Base-by-base conservation (phyloP, 2,888 invertebrate species). In the Nephrocerus scutellatus region DNA sequence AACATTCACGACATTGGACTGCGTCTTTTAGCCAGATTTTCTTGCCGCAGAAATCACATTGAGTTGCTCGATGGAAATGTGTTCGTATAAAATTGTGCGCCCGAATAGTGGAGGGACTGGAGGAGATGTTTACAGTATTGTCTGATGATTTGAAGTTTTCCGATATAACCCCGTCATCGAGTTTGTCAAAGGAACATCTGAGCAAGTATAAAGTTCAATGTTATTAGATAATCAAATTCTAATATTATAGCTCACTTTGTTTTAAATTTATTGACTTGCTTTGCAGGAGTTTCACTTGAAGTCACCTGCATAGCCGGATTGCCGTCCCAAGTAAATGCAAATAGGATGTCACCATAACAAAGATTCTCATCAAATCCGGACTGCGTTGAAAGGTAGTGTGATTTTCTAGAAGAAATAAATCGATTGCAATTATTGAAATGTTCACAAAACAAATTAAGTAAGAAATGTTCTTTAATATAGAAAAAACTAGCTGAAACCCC, bases 21-120 rank as follows among this genome's bases (percentile, higher is more conserved):
- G 92, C 96, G 57, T 91, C 91, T 70, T 95, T 95, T 45, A 96
- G 71, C 96, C 96, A 96, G 54, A 96, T 95, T 84, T 93, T 93
- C 62, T 90, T 92, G 43, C 86, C 84, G 70, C 93, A 93, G 65
- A 90, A 92, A 63, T 90, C 87, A 62, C 93, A 93, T 60, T 87
- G 86, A 4, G 91, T 90, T 0, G 87, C 85, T 39, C 87, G 76
- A 59, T 87, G 82, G 61, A 93, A 92, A 65, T 91, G 90, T 3
- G 88, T 89, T 37, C 88, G 74, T 38, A 88, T 77, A 59, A 93
- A 92, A 63, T 86, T 85, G 57, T 85, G 87, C 30, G 70, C 60
- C 13, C 72, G 66, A 2, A 58, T 50, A 24, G 70, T 61, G 36
- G 66, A 35, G 34, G 19, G 38, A 24, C 30, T 33, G 20, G 36